These are phyloP conservation scores for Erebia aethiops DNA, from an alignment of 2,888 invertebrate species.

Conservation along the genomic window DNA sequence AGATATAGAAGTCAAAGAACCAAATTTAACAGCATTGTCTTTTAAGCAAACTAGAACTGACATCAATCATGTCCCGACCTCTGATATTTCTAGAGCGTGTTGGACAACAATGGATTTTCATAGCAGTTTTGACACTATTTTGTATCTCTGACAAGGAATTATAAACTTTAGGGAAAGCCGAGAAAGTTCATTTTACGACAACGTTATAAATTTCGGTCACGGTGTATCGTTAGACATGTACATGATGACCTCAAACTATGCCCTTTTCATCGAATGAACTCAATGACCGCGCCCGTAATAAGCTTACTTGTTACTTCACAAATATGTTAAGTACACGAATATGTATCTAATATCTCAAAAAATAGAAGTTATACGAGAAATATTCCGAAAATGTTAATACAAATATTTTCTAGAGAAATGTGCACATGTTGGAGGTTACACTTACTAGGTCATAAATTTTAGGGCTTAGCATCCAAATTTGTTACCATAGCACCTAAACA, in stretches of 20 bases:
- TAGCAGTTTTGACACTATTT: constrained; percentile 42
- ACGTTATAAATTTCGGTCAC: constrained; percentile 38
- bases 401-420: too few relatives aligned
- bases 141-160: constrained; percentile 42
- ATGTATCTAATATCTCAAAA: too few relatives aligned
- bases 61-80: constrained; percentile 61
- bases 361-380: not conserved
- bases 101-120: constrained; percentile 52
- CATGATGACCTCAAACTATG: constrained; percentile 61
- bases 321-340: too few relatives aligned
- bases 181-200: constrained; percentile 28
- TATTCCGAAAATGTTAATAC: too few relatives aligned
- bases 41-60: constrained; percentile 51
- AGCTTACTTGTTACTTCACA: too few relatives aligned
- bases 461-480: too few relatives aligned
- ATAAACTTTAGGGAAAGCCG: constrained; percentile 28
- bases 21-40: constrained; percentile 38
- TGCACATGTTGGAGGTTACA: too few relatives aligned
- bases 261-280: constrained; percentile 50
- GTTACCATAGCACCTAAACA: too few relatives aligned
- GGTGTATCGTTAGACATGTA: constrained; percentile 50
- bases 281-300: constrained; percentile 25
- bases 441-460: too few relatives aligned
- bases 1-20: constrained; percentile 43
- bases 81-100: constrained; percentile 58